phyloP scores from a whole-genome alignment of 2,797 vertebrate species.

The Crax fasciolata region DNA sequence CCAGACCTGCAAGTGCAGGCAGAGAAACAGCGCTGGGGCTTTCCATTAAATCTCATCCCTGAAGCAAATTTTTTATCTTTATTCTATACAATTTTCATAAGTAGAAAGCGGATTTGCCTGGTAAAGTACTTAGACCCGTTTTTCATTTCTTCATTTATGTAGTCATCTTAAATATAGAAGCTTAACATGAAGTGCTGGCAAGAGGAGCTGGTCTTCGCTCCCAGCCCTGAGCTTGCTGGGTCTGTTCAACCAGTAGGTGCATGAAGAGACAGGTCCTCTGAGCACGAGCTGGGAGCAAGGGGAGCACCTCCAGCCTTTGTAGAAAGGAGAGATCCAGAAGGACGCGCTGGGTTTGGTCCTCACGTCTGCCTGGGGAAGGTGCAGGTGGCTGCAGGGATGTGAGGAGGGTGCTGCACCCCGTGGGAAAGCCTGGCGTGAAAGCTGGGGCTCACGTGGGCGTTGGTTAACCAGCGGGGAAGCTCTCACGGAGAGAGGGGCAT shows the following conservation, averaged over 20 bases:
- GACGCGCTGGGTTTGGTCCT: neutral
- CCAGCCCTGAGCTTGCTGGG: neutral
- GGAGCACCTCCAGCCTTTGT: neutral
- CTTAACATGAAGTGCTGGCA: constrained; percentile 4
- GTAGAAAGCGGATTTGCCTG: constrained; percentile 26
- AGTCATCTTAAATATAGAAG: constrained; percentile 41
- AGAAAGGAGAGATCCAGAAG: neutral
- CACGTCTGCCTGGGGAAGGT: neutral
- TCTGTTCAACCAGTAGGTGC: neutral
- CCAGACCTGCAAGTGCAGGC: neutral
- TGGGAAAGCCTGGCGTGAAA: neutral
- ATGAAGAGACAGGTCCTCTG: neutral
- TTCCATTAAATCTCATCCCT: constrained; percentile 45
- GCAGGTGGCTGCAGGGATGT: neutral
- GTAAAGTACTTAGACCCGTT: constrained; percentile 42
- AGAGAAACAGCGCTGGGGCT: neutral
- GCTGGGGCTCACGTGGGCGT: neutral
- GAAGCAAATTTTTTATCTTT: constrained; percentile 39
- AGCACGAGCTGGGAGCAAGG: neutral
- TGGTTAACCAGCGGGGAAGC: neutral
- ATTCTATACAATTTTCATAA: neutral
- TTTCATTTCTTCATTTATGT: constrained; percentile 38
- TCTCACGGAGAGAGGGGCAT: neutral
- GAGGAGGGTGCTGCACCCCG: neutral
- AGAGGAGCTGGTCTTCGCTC: neutral